These are phyloP conservation scores for Oryzias sinensis DNA, from an alignment of 2,797 vertebrate species.

Conservation along the genomic window DNA sequence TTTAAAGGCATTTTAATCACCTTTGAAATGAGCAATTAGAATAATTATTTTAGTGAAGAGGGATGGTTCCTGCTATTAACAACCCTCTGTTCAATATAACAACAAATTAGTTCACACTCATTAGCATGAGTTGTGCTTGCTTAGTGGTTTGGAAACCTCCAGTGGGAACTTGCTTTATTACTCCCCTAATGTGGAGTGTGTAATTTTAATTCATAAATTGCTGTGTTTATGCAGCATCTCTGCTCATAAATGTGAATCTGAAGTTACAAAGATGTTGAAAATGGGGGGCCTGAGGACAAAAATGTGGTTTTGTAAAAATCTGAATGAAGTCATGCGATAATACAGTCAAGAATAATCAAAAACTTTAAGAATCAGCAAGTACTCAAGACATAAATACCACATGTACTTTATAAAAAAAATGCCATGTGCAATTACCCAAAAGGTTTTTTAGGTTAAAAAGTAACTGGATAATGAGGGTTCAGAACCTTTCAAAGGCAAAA, in stretches of 20 bases:
- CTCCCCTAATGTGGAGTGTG: constrained; percentile 61
- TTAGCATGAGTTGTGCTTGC: constrained; percentile 72
- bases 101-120: constrained; percentile 71
- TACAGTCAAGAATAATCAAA: neutral
- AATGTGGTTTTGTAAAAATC: neutral
- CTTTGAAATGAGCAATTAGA: constrained; percentile 76
- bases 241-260: constrained; percentile 53
- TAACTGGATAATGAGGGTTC: too few species aligned
- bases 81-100: constrained; percentile 75
- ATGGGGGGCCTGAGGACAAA: constrained; percentile 5
- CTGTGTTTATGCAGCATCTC: constrained; percentile 55
- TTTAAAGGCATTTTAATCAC: constrained; percentile 74
- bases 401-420: too few species aligned
- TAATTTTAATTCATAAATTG: constrained; percentile 73
- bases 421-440: too few species aligned
- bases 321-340: neutral
- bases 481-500: too few species aligned
- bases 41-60: constrained; percentile 76
- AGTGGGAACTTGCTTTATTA: constrained; percentile 61
- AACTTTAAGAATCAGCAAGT: neutral
- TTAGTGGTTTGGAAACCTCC: constrained; percentile 63
- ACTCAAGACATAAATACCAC: too few species aligned
- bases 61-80: constrained; percentile 70
- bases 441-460: too few species aligned
- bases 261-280: constrained; percentile 40